These are phyloP conservation scores for Calyptommatus sinebrachiatus DNA, from an alignment of 2,113 vertebrate species.

Conservation along the genomic window DNA sequence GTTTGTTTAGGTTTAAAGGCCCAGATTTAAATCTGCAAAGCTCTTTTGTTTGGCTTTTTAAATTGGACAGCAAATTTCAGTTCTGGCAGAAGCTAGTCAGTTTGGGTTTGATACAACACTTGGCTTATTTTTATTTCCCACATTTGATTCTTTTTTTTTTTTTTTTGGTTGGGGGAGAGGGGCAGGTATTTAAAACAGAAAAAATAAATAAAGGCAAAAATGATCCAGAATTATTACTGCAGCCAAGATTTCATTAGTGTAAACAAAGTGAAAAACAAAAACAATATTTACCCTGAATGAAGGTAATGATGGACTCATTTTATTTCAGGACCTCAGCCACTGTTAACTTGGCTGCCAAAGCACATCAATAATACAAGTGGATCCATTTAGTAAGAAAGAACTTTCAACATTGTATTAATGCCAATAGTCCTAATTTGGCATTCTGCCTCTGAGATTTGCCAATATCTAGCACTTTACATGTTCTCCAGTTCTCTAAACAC, in stretches of 20 bases:
- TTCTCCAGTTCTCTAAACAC: constrained; percentile 19
- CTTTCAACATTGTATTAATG: not conserved
- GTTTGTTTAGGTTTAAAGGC: constrained; percentile 6
- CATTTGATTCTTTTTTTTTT: constrained; percentile 8
- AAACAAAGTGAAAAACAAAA: constrained; percentile 31
- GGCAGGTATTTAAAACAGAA: not conserved
- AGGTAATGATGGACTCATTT: constrained; percentile 34
- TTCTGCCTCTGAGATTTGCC: not conserved
- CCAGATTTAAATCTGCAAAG: constrained; percentile 20
- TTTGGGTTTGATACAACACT: constrained; percentile 33
- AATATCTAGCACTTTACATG: not conserved
- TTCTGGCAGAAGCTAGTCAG: not conserved
- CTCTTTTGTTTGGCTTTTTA: constrained; percentile 16
- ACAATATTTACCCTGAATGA: constrained; percentile 16
- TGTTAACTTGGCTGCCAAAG: constrained; percentile 21
- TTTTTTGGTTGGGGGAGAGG: not conserved
- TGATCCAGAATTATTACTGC: constrained; percentile 33
- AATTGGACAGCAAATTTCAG: constrained; percentile 23
- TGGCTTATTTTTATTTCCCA: not conserved
- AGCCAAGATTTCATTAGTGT: constrained; percentile 37
- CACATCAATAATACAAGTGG: constrained; percentile 29
- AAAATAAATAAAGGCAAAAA: not conserved
- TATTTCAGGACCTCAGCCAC: not conserved
- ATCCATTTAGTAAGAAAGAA: constrained; percentile 17
- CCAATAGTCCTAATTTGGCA: not conserved